These are phyloP conservation scores for Gnathonemus echidnorhynchus DNA, from an alignment of 2,113 vertebrate species.

Conservation along the genomic window DNA sequence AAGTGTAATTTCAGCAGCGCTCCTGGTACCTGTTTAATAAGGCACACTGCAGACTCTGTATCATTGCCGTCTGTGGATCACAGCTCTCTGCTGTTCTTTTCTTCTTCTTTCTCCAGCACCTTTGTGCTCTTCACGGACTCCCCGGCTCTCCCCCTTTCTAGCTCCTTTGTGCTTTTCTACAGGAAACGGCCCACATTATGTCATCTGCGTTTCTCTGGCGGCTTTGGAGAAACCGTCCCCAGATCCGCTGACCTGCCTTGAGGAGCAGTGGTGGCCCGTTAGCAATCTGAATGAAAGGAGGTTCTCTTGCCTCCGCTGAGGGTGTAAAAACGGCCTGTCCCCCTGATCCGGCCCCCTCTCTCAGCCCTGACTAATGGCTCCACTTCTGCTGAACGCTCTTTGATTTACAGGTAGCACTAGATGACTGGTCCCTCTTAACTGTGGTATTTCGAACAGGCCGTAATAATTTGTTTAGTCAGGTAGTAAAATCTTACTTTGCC, in stretches of 20 bases:
- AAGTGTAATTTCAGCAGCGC: neutral
- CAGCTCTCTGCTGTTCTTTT: neutral
- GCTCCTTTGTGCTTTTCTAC: neutral
- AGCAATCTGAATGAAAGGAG: neutral
- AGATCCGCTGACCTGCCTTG: neutral
- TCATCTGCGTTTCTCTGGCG: neutral
- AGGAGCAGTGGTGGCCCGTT: neutral
- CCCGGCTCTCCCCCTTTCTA: neutral
- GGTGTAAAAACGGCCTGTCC: neutral
- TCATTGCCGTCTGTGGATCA: neutral
- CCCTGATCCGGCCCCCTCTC: neutral
- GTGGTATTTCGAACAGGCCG: neutral
- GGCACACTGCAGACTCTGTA: neutral
- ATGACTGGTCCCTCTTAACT: neutral
- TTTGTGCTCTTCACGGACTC: neutral
- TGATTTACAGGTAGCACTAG: neutral
- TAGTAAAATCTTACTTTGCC: neutral
- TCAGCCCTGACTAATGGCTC: neutral
- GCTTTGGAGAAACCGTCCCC: neutral
- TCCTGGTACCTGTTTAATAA: neutral
- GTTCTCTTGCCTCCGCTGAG: neutral
- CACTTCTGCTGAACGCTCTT: neutral
- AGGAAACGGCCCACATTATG: neutral
- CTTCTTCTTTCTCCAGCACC: neutral
- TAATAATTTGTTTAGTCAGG: slow-evolving; percentile 16